A percentile compares a stretch with the other conserved stretches of the same genome.
These are phyloP conservation scores for Eupithecia centaureata DNA, from an alignment of 2,888 invertebrate species.

Conservation along the genomic window DNA sequence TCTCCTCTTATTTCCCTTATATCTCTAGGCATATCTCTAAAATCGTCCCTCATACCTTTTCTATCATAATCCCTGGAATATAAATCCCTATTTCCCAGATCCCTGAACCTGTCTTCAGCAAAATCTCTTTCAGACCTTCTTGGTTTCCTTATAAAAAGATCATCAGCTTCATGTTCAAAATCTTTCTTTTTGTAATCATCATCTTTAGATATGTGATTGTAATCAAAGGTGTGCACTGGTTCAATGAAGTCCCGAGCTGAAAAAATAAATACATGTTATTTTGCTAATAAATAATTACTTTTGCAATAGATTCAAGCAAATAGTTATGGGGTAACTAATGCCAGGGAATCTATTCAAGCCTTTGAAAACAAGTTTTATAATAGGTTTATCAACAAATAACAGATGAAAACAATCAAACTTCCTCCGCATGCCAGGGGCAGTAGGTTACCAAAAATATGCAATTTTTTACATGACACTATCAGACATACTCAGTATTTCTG, in stretches of 20 bases:
- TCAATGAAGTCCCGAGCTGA: conserved; percentile 84
- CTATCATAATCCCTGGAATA: conserved; percentile 57
- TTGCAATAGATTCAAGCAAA: conserved; percentile 11
- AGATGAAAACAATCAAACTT: not conserved
- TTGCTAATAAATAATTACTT: not conserved
- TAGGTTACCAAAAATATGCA: conserved; percentile 11
- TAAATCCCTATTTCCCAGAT: conserved; percentile 48
- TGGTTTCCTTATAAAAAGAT: conserved; percentile 63
- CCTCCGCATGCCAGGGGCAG: conserved; percentile 32
- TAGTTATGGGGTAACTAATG: conserved; percentile 9
- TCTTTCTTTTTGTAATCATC: conserved; percentile 64
- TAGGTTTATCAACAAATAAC: not conserved
- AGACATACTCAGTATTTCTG: not conserved
- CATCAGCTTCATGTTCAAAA: conserved; percentile 71
- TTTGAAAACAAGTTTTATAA: not conserved
- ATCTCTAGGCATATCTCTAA: conserved; percentile 38
- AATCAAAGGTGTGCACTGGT: conserved; percentile 88
- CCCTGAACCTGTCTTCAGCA: conserved; percentile 49
- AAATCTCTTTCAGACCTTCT: conserved; percentile 51
- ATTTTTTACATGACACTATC: not conserved
- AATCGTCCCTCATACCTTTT: conserved; percentile 53
- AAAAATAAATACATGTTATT: conserved; percentile 37
- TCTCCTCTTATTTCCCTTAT: conserved; percentile 17
- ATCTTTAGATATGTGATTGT: conserved; percentile 85
- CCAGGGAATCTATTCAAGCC: not conserved